These are phyloP conservation scores for Esperia sulphurella DNA, from an alignment of 2,888 invertebrate species.

Conservation along the genomic window DNA sequence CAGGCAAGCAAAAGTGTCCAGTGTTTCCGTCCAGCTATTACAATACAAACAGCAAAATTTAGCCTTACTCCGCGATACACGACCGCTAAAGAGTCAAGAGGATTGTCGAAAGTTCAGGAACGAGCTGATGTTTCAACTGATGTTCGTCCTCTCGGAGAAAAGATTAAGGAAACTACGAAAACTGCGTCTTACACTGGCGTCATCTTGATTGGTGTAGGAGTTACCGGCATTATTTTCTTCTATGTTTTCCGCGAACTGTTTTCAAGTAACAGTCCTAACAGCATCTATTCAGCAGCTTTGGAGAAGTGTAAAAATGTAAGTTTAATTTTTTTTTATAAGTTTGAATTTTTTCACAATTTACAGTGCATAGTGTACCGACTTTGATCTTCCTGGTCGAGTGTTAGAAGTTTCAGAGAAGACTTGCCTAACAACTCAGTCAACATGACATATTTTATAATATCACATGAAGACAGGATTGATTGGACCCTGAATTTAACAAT, in stretches of 20 bases:
- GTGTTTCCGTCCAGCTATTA: conserved; percentile 31
- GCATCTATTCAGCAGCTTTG: conserved; percentile 88
- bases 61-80: conserved; percentile 40
- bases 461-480: no score
- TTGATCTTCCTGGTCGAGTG: no score
- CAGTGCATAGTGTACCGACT: no score
- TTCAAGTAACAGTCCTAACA: conserved; percentile 92
- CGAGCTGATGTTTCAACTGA: conserved; percentile 70
- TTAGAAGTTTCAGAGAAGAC: no score
- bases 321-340: conserved; percentile 8
- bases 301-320: conserved; percentile 84
- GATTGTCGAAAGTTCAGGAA: conserved; percentile 56
- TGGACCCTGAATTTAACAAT: background rate
- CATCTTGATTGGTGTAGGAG: conserved; percentile 88
- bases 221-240: conserved; percentile 91
- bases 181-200: conserved; percentile 92
- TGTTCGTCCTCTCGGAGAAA: conserved; percentile 84
- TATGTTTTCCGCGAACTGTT: conserved; percentile 92
- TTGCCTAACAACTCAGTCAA: no score
- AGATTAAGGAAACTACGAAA: conserved; percentile 94
- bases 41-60: conserved; percentile 35
- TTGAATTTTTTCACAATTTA: no score
- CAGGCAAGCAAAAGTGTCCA: conserved; percentile 37
- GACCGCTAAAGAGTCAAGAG: conserved; percentile 40
- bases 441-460: no score